phyloP scores from a whole-genome alignment of 2,888 invertebrate genomes.

The Apotomis capreana region DNA sequence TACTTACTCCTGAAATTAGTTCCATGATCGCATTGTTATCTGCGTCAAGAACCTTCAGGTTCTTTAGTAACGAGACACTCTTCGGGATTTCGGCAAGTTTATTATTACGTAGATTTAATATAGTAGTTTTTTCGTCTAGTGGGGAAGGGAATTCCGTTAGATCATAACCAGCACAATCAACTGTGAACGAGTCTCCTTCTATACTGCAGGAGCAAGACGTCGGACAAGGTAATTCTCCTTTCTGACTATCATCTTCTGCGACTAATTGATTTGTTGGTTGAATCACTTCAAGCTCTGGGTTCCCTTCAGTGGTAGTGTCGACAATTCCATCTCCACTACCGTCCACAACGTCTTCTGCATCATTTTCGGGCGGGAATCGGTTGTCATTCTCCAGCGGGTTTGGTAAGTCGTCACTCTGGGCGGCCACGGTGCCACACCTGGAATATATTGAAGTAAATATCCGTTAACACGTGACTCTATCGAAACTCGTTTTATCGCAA shows the following conservation, averaged over 20 bases:
- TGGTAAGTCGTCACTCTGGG: conserved; percentile 67
- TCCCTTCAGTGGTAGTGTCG: conserved; percentile 52
- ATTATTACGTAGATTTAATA: conserved; percentile 72
- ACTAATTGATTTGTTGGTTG: conserved; percentile 51
- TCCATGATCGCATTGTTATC: conserved; percentile 70
- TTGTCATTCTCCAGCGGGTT: conserved; percentile 73
- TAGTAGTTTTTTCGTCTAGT: conserved; percentile 66
- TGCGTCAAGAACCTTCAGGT: conserved; percentile 67
- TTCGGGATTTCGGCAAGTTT: conserved; percentile 72
- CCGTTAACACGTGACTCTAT: conserved; percentile 65
- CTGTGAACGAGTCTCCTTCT: conserved; percentile 66
- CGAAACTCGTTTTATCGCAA: conserved; percentile 65
- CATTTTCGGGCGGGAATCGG: conserved; percentile 70
- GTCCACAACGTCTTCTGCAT: conserved; percentile 59
- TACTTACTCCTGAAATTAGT: conserved; percentile 69
- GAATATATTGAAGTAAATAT: conserved; percentile 46
- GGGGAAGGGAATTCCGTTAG: conserved; percentile 77
- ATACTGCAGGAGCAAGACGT: conserved; percentile 67
- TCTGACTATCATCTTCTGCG: conserved; percentile 47
- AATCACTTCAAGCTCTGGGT: conserved; percentile 61
- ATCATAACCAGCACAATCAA: conserved; percentile 78
- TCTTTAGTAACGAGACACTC: conserved; percentile 63
- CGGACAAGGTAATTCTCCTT: conserved; percentile 59
- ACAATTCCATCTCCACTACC: conserved; percentile 63
- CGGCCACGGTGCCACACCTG: conserved; percentile 56